These are phyloP conservation scores for Epicampocera succincta DNA, from an alignment of 2,888 invertebrate genomes.

Conservation along the genomic window DNA sequence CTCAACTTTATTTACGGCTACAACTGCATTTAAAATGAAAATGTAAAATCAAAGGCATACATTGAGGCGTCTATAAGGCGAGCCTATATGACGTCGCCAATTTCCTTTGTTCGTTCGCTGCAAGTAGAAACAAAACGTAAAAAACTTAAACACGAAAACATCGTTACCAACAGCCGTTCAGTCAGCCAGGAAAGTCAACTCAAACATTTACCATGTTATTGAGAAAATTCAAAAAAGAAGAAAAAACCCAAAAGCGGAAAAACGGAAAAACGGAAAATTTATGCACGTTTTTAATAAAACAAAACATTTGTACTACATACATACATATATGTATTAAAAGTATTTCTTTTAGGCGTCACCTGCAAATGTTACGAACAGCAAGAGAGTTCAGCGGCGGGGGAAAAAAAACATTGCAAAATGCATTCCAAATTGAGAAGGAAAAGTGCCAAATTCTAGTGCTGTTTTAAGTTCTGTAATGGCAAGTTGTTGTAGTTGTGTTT, in stretches of 20 bases:
- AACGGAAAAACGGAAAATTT: slow-evolving; percentile 22
- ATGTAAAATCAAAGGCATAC: slow-evolving; percentile 62
- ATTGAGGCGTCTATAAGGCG: slow-evolving; percentile 71
- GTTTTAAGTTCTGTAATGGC: neutral
- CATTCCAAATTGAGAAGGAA: slow-evolving; percentile 20
- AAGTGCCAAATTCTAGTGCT: neutral
- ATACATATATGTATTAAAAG: slow-evolving; percentile 44
- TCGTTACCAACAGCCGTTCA: slow-evolving; percentile 17
- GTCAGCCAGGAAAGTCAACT: slow-evolving; percentile 38
- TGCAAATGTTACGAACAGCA: slow-evolving; percentile 43
- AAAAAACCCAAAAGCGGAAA: too few species aligned
- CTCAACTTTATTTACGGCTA: slow-evolving; percentile 3
- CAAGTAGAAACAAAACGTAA: slow-evolving; percentile 34
- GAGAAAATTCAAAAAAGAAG: slow-evolving; percentile 34
- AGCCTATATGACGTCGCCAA: slow-evolving; percentile 71
- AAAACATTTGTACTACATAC: slow-evolving; percentile 1
- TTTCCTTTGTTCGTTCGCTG: slow-evolving; percentile 55
- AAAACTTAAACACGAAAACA: slow-evolving; percentile 28
- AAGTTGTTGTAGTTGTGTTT: too few species aligned
- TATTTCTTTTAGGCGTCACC: slow-evolving; percentile 66
- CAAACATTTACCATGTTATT: slow-evolving; percentile 5
- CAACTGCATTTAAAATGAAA: slow-evolving; percentile 30
- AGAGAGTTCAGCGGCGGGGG: neutral
- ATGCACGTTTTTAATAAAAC: slow-evolving; percentile 48
- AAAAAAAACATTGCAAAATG: slow-evolving; percentile 21